Conservation (phyloP, 2,888 invertebrate species). For the Bruchidius siliquastri region DNA sequence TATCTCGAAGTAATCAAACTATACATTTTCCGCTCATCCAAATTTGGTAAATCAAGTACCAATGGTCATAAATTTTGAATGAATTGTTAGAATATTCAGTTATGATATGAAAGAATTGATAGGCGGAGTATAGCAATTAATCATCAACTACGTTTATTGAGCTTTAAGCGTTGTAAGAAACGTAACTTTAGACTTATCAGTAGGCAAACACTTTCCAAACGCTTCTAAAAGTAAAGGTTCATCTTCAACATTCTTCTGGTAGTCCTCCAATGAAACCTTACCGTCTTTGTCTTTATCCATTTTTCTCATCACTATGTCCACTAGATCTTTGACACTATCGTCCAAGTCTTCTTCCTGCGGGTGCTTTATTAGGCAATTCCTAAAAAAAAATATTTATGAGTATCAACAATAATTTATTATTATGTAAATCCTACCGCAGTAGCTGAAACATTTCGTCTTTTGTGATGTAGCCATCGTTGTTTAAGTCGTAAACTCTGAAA, state of each 20-base stretch:
- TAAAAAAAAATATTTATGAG: conserved; percentile 27
- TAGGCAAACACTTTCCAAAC: conserved; percentile 71
- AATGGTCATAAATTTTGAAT: no score
- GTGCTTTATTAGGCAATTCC: conserved; percentile 57
- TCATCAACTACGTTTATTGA: conserved; percentile 2
- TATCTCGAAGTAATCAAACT: no score
- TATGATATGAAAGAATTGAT: no score
- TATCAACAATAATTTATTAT: no score
- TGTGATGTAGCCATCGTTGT: conserved; percentile 64
- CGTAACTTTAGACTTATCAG: conserved; percentile 50
- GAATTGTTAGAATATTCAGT: no score
- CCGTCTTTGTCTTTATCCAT: conserved; percentile 74
- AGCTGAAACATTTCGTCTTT: conserved; percentile 72
- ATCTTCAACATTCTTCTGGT: conserved; percentile 56
- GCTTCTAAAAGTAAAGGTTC: conserved; percentile 70
- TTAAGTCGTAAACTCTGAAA: conserved; percentile 67
- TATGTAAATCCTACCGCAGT: conserved; percentile 47
- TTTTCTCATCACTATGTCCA: conserved; percentile 66
- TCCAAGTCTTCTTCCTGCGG: conserved; percentile 71
- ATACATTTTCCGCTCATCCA: no score
- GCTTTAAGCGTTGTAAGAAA: conserved; percentile 43
- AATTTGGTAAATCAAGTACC: no score
- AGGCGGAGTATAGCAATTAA: neutral
- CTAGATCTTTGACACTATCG: conserved; percentile 70
- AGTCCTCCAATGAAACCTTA: conserved; percentile 65